Base-by-base conservation (phyloP, 2,797 vertebrate genomes). In the Clamator glandarius region DNA sequence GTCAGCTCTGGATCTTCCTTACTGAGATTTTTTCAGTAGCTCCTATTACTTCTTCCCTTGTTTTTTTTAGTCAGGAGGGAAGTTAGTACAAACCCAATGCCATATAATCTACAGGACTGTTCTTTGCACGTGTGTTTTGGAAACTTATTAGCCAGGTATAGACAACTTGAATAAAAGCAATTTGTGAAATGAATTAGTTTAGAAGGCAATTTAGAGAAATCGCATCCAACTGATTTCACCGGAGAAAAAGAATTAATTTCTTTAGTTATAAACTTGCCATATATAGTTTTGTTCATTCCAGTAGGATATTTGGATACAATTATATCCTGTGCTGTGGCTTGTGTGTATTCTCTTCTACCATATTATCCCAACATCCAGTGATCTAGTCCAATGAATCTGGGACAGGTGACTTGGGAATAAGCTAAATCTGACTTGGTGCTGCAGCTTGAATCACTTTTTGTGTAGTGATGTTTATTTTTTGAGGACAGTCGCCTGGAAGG, bases 401-500 rank as follows among this genome's bases (percentile, higher is more conserved):
- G 51, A 48, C 66, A 78, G 44, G 39, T 66, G 73, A 55, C 39
- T 73, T 50, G 44, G 87, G 55, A 94, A 85, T 79, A 70, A 76
- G 55, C 35, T 52, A 20, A 51, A 67, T 75, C 42, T 13, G 25
- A 63, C 29, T 46, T 31, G 44, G 77, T 87, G 63, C 86, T 64
- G 70, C 29, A 64, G 73, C 39, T 92, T 2, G 0, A 72, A 50
- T 83, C 0, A 2, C 48, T 64, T 92, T 80, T 64, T 66, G 25
- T 72, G 39, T 79, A 75, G 84, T 5, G 28, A 74, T 93, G 59
- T 91, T 93, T 96, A 52, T 91, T 87, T 93, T 94, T 63, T 87
- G 59, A 86, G 91, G 91, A 88, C 28, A 62, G 42, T 91, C 89
- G 58, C 9, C 31, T 92, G 61, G 50, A 84, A 72, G 64, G 61